A percentile compares a stretch with the other conserved stretches of the same genome.
These are phyloP conservation scores for Pissodes strobi DNA, from an alignment of 1,140 invertebrate genomes.

Conservation along the genomic window DNA sequence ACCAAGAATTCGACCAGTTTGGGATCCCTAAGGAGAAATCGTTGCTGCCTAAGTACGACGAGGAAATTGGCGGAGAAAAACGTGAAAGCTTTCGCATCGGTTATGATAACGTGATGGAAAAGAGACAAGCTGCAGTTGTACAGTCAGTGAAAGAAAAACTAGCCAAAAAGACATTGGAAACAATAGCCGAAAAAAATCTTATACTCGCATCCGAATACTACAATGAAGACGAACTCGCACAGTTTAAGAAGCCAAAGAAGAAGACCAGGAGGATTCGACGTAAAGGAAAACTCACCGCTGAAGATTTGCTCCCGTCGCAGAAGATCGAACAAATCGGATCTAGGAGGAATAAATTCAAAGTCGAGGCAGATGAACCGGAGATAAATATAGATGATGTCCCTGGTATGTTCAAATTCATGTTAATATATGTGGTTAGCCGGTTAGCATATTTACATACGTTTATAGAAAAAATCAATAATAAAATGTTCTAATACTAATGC, in stretches of 20 bases:
- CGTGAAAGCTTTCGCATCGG: constrained; percentile 83
- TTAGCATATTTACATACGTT: no score
- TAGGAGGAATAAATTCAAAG: constrained; percentile 50
- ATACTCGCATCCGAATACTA: constrained; percentile 88
- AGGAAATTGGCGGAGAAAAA: constrained; percentile 85
- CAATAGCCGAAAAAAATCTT: constrained; percentile 68
- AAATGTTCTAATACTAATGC: no score
- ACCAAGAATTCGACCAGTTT: constrained; percentile 81
- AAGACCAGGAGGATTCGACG: constrained; percentile 69
- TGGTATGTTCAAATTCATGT: no score
- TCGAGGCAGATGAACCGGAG: constrained; percentile 44
- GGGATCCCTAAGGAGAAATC: constrained; percentile 72
- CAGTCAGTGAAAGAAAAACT: constrained; percentile 63
- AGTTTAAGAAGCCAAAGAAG: constrained; percentile 94
- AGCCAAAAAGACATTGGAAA: constrained; percentile 74
- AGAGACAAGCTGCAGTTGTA: constrained; percentile 57
- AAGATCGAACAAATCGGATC: constrained; percentile 61
- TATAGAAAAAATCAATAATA: no score
- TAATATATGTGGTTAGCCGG: no score
- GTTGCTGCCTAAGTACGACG: constrained; percentile 92
- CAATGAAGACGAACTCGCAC: constrained; percentile 77
- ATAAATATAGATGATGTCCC: constrained; percentile 61
- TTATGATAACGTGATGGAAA: constrained; percentile 57
- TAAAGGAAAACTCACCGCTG: constrained; percentile 63
- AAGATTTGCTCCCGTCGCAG: constrained; percentile 59